Conservation (phyloP, 2,888 invertebrate genomes). For the Sphinx pinastri region DNA sequence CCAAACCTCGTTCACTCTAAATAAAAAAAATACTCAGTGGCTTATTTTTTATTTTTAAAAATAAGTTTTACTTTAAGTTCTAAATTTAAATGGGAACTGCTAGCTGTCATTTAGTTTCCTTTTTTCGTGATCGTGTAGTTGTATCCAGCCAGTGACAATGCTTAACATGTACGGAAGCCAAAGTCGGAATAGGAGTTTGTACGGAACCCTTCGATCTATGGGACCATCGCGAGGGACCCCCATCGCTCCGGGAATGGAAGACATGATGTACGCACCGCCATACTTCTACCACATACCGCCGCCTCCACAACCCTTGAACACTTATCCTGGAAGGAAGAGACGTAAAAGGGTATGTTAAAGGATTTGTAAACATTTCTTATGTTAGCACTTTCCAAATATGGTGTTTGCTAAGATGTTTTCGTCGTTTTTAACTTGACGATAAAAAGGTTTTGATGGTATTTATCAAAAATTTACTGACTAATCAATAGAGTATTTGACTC, state of each 20-base stretch:
- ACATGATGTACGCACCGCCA: slow-evolving; percentile 67
- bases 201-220: slow-evolving; percentile 76
- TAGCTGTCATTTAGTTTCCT: slow-evolving; percentile 43
- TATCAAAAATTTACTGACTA: no score
- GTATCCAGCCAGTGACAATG: slow-evolving; percentile 53
- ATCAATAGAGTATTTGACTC: no score
- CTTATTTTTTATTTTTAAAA: slow-evolving; percentile 74
- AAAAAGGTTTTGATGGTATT: neutral
- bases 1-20: slow-evolving; percentile 45
- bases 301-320: slow-evolving; percentile 69
- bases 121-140: slow-evolving; percentile 46
- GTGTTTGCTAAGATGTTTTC: neutral
- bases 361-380: slow-evolving; percentile 11
- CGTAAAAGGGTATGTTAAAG: slow-evolving; percentile 68
- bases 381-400: slow-evolving; percentile 10
- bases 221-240: slow-evolving; percentile 65
- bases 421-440: neutral
- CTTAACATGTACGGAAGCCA: slow-evolving; percentile 70
- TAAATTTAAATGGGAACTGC: slow-evolving; percentile 35
- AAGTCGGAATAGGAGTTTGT: slow-evolving; percentile 65
- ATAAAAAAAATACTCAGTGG: slow-evolving; percentile 52
- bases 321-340: slow-evolving; percentile 77
- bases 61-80: slow-evolving; percentile 60
- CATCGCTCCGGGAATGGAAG: slow-evolving; percentile 61
- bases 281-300: slow-evolving; percentile 79